These are phyloP conservation scores for Tridacna crocea DNA, from an alignment of 2,888 invertebrate species.

Conservation along the genomic window DNA sequence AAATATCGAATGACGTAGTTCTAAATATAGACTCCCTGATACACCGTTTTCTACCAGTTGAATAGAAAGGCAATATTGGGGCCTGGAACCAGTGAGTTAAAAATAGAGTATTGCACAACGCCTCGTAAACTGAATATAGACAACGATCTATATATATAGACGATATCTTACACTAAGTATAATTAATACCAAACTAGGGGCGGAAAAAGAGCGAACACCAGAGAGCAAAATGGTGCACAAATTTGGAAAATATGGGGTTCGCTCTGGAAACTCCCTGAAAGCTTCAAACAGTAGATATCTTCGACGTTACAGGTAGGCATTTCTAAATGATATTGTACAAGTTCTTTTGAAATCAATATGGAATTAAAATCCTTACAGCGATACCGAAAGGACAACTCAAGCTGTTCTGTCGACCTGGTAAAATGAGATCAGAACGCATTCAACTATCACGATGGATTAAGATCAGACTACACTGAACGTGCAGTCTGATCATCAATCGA, in stretches of 20 bases:
- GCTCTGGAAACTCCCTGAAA: constrained; percentile 73
- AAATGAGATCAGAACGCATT: too few relatives aligned
- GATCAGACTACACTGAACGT: too few relatives aligned
- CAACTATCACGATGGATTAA: too few relatives aligned
- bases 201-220: not conserved
- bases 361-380: too few relatives aligned
- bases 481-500: too few relatives aligned
- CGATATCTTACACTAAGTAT: too few relatives aligned
- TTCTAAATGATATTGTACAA: not conserved
- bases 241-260: constrained; percentile 66
- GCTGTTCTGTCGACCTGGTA: too few relatives aligned
- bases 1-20: not conserved
- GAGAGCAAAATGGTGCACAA: constrained; percentile 71
- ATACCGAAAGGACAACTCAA: too few relatives aligned
- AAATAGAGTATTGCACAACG: constrained; percentile 21
- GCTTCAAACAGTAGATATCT: constrained; percentile 65
- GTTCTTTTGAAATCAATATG: too few relatives aligned
- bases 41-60: not conserved
- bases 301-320: constrained; percentile 60
- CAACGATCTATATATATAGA: too few relatives aligned
- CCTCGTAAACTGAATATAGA: not conserved
- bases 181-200: not conserved
- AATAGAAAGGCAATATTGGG: not conserved
- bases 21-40: constrained; percentile 17
- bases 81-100: not conserved